These are phyloP conservation scores for Morpho deidamia DNA, from an alignment of 2,888 invertebrate species.

Conservation along the genomic window DNA sequence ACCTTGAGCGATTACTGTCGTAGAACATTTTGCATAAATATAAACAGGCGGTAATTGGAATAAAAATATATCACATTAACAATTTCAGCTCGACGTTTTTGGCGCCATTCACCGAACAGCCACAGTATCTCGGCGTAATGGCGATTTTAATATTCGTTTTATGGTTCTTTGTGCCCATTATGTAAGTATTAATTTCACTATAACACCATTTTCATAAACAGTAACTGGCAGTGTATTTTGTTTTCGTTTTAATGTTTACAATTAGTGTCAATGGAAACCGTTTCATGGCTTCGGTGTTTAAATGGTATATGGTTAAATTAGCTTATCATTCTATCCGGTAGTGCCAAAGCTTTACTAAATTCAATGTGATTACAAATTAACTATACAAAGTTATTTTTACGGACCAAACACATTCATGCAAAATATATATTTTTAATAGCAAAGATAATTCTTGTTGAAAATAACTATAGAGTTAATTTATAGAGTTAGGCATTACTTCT, in stretches of 20 bases:
- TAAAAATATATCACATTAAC: constrained; percentile 30
- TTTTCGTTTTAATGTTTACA: constrained; percentile 18
- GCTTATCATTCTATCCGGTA: not conserved
- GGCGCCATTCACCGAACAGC: constrained; percentile 78
- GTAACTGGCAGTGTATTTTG: constrained; percentile 17
- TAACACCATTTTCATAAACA: constrained; percentile 27
- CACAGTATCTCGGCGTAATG: constrained; percentile 82
- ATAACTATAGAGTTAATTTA: too few relatives aligned
- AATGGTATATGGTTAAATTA: constrained; percentile 5
- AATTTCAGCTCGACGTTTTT: constrained; percentile 76
- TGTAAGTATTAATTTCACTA: constrained; percentile 69
- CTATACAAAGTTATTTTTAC: too few relatives aligned
- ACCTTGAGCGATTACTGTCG: not conserved
- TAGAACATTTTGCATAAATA: constrained; percentile 4
- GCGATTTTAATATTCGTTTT: constrained; percentile 79
- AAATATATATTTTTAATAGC: too few relatives aligned
- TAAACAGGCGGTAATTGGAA: constrained; percentile 24
- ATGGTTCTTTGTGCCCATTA: constrained; percentile 81
- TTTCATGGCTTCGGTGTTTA: constrained; percentile 11
- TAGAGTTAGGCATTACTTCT: too few relatives aligned
- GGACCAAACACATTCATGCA: too few relatives aligned
- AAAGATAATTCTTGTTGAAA: too few relatives aligned
- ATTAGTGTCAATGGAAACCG: constrained; percentile 16
- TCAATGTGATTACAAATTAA: too few relatives aligned
- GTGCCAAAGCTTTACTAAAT: too few relatives aligned